Evolutionary conservation across 2,113 vertebrate genomes (phyloP), one percentile per base, ranked within the genome.

Genomic region (Nerophis lumbriciformis): DNA sequence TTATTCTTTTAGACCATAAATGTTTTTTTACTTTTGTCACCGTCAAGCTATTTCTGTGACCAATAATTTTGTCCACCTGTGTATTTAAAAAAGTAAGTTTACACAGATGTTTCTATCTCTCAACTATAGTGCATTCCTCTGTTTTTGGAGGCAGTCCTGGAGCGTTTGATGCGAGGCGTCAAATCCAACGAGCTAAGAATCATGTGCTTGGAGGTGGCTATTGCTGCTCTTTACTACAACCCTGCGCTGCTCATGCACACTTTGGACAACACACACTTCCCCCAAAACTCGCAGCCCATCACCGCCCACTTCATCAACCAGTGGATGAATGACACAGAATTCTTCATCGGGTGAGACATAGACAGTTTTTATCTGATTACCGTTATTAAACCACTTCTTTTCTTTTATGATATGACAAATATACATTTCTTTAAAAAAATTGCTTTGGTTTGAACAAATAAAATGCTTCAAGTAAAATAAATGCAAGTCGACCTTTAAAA

Each of bases 281-380:
- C 94, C 10, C 93, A 94, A 80, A 94, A 89, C 79, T 90, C 94
- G 0, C 94, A 96, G 50, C 94, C 96, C 13, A 92, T 99, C 82
- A 99, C 96, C 0, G 92, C 92, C 0, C 96, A 96, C 88, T 99
- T 99, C 79, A 91, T 99, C 85, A 99, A 99, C 87, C 96, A 99
- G 79, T 99, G 96, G 96, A 96, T 99, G 92, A 98, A 91, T 6
- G 96, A 99, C 78, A 98, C 96, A 0, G 96, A 99, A 82, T 96
- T 94, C 84, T 99, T 99, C 74, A 87, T 98, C 36, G 96, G 96
- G 96, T 93, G 79, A 81, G 91, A 0, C 42, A 12, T 6, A 11
- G 36, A 63, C 16, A 5, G 5, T 39, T 14, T 36, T 36, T 36
- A 35, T 53, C 10, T 35, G 7, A 42, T 42, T 42, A 42, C 3